A percentile compares a stretch with the other conserved stretches of the same genome.
Evolutionary conservation across 2,113 vertebrate species (phyloP).

Genomic region (Calyptommatus sinebrachiatus): DNA sequence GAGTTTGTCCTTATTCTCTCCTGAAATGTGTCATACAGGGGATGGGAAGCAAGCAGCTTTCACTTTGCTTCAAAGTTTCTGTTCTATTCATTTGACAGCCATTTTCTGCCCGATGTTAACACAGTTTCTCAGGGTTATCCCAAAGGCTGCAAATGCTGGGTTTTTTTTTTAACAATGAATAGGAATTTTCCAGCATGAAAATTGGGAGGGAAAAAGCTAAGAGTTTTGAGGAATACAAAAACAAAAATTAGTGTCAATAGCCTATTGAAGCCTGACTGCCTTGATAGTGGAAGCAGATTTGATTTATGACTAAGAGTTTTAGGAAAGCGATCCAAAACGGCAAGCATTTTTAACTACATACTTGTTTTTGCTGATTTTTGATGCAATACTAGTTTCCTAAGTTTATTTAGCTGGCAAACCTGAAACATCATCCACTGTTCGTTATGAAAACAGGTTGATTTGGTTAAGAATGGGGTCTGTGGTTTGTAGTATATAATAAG

Average conservation of each 20-base stretch:
- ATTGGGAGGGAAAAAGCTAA: constrained; percentile 8
- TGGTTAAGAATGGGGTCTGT: background rate
- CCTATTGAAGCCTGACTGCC: constrained; percentile 6
- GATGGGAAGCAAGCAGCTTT: background rate
- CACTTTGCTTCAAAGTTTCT: background rate
- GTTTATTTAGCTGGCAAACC: background rate
- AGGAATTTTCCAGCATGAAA: background rate
- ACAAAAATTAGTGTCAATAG: background rate
- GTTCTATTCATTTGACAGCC: background rate
- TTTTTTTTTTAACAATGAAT: background rate
- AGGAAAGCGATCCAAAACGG: constrained; percentile 14
- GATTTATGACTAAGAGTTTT: background rate
- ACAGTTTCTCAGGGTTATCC: too few species aligned
- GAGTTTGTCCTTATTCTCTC: background rate
- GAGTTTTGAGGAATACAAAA: constrained; percentile 31
- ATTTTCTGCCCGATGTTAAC: too few species aligned
- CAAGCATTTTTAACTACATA: background rate
- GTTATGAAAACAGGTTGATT: background rate
- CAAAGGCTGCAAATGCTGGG: too few species aligned
- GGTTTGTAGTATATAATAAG: background rate
- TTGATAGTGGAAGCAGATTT: background rate
- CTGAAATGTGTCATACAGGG: too few species aligned
- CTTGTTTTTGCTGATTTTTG: background rate
- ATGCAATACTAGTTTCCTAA: background rate
- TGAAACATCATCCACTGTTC: background rate